These are phyloP conservation scores for Tetrapedia diversipes DNA, from an alignment of 2,888 invertebrate genomes.

Conservation along the genomic window DNA sequence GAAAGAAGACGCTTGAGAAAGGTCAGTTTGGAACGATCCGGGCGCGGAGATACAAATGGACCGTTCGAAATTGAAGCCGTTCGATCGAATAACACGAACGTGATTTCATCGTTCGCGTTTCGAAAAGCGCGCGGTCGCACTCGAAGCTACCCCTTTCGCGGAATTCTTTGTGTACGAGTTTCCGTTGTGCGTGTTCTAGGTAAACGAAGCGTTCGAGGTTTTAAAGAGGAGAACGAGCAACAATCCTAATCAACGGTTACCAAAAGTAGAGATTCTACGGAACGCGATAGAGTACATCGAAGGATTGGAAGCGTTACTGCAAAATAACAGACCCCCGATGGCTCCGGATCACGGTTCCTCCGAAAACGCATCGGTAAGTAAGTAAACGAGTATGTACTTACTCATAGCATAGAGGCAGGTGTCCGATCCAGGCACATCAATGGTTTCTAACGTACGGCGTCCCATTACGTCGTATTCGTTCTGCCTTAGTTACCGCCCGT, in stretches of 20 bases:
- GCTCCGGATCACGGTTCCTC: constrained; percentile 69
- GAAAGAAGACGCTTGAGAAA: constrained; percentile 96
- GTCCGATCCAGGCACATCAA: too few relatives aligned
- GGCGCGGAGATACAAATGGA: too few relatives aligned
- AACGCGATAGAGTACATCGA: constrained; percentile 99
- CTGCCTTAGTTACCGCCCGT: too few relatives aligned
- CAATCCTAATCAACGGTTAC: constrained; percentile 97
- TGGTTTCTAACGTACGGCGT: too few relatives aligned
- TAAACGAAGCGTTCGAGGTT: constrained; percentile 99
- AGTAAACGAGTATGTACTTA: background rate
- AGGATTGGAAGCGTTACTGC: constrained; percentile 91
- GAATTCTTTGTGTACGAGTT: background rate
- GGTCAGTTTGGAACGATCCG: too few relatives aligned
- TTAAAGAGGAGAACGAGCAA: constrained; percentile 96
- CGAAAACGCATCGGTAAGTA: constrained; percentile 49
- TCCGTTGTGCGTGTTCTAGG: constrained; percentile 84
- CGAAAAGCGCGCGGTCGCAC: too few relatives aligned
- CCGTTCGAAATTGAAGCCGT: too few relatives aligned
- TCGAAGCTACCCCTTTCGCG: too few relatives aligned
- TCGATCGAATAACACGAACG: background rate
- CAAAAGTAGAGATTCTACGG: constrained; percentile 98
- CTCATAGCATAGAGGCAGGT: background rate
- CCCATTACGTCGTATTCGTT: too few relatives aligned
- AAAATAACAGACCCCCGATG: constrained; percentile 84
- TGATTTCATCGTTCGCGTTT: too few relatives aligned